Percentiles rank a stretch among this genome's conserved stretches.
Evolutionary conservation across 2,113 vertebrate species (phyloP).

Genomic region (Phrynocephalus versicolor): DNA sequence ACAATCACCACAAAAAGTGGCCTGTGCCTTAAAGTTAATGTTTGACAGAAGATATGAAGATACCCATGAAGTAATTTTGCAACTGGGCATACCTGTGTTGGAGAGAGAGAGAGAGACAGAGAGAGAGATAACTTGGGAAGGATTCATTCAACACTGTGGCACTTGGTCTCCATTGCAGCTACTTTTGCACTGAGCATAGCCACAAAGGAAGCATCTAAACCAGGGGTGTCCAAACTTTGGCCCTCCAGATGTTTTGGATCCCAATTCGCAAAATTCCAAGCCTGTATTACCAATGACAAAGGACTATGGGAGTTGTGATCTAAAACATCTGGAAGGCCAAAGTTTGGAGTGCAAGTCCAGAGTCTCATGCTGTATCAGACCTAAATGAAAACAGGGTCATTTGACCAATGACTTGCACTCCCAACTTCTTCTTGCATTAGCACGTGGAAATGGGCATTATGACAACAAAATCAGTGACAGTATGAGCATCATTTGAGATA

Average conservation of each 20-base stretch:
- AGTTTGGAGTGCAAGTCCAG: neutral
- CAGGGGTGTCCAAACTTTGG: no score
- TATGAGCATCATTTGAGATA: neutral
- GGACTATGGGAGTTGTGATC: no score
- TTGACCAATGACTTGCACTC: neutral
- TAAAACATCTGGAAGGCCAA: no score
- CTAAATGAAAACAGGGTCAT: neutral
- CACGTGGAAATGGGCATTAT: neutral
- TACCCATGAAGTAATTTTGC: neutral
- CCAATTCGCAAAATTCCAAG: no score
- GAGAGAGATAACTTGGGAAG: neutral
- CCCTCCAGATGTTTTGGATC: no score
- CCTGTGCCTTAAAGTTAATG: neutral
- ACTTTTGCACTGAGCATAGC: neutral
- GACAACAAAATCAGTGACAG: constrained; percentile 13
- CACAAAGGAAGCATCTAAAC: neutral
- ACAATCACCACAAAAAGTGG: neutral
- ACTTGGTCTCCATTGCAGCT: neutral
- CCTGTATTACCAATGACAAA: no score
- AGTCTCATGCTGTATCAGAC: neutral
- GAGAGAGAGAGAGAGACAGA: neutral
- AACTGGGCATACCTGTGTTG: neutral
- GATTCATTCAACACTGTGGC: neutral
- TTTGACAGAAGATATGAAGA: neutral
- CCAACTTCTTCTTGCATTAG: neutral